phyloP scores from a whole-genome alignment of 92 coral and sea anemone species.

The Pocillopora grandis region DNA sequence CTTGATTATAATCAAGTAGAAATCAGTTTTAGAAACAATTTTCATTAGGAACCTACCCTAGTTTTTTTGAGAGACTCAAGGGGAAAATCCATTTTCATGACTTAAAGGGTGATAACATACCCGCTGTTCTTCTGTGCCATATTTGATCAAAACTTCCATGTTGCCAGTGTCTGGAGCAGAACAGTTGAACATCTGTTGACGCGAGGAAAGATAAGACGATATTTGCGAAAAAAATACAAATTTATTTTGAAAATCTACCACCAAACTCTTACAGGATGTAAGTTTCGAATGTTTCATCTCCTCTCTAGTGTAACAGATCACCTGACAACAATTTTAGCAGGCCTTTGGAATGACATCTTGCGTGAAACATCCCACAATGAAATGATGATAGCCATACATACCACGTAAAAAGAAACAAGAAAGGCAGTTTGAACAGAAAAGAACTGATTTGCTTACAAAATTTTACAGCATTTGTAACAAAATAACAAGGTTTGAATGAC shows the following conservation, averaged over 20 bases:
- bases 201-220: neutral
- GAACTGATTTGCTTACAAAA: neutral
- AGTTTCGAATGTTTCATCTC: too few species aligned
- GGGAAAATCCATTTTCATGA: neutral
- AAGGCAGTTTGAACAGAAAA: too few species aligned
- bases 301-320: neutral
- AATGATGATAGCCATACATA: too few species aligned
- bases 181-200: conserved; percentile 87
- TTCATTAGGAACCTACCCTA: too few species aligned
- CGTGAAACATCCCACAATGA: too few species aligned
- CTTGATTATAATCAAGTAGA: too few species aligned
- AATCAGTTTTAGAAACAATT: too few species aligned
- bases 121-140: conserved; percentile 88
- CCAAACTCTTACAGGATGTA: neutral
- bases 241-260: neutral
- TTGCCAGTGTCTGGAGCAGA: conserved; percentile 99
- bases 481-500: neutral
- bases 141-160: conserved; percentile 95
- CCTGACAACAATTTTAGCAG: neutral
- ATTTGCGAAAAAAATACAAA: neutral
- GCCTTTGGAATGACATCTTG: too few species aligned
- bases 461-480: neutral
- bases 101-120: conserved; percentile 28
- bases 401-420: too few species aligned
- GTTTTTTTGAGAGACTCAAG: too few species aligned